phyloP scores from a whole-genome alignment of 2,113 vertebrate genomes.

The Alligator sinensis region DNA sequence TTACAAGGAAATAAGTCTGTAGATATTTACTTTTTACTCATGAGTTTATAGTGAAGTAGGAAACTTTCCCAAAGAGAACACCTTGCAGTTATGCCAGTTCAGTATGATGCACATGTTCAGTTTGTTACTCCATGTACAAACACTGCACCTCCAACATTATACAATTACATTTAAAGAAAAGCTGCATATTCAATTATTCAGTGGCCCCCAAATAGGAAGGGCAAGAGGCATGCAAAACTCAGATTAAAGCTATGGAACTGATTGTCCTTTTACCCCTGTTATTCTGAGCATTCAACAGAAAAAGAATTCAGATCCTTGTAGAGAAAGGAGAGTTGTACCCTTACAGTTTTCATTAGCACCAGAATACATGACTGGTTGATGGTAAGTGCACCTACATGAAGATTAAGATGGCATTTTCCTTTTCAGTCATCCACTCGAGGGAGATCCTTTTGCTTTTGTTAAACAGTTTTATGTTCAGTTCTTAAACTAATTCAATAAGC shows the following conservation, averaged over 20 bases:
- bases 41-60: too few relatives aligned
- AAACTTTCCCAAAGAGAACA: background rate
- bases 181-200: background rate
- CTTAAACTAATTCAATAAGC: background rate
- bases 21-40: background rate
- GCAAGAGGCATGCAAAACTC: background rate
- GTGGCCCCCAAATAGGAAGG: background rate
- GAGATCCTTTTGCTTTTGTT: background rate
- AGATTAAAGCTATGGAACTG: background rate
- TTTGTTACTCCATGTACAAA: rapidly evolving
- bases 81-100: background rate
- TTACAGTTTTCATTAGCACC: slow-evolving; percentile 18
- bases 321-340: slow-evolving; percentile 29
- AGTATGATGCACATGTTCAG: too few relatives aligned
- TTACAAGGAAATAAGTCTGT: too few relatives aligned
- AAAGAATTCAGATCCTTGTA: slow-evolving; percentile 22
- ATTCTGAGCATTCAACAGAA: background rate
- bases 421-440: background rate
- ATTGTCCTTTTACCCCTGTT: slow-evolving; percentile 20
- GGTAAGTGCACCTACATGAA: slow-evolving; percentile 6
- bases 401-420: background rate
- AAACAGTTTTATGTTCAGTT: background rate
- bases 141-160: rapidly evolving
- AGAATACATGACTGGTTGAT: background rate
- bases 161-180: background rate